A percentile compares a stretch with the other conserved stretches of the same genome.
These are phyloP conservation scores for Caenorhabditis zanzibari DNA, from an alignment of 2,888 invertebrate genomes.

Conservation along the genomic window DNA sequence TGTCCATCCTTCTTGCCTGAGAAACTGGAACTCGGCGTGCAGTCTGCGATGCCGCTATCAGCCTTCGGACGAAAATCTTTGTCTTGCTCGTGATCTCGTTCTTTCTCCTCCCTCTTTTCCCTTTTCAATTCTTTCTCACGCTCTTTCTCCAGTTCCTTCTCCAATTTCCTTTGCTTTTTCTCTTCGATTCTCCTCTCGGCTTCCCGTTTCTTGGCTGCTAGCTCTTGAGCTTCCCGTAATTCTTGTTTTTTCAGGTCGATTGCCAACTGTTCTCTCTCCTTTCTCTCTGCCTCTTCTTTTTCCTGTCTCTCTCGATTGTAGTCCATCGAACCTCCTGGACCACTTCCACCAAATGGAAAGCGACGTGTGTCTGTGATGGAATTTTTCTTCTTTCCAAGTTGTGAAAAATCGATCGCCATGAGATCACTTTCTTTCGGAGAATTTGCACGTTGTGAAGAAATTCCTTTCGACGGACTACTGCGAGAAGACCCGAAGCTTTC, in stretches of 20 bases:
- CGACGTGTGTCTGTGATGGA: constrained; percentile 19
- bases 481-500: constrained; percentile 59
- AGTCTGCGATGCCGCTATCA: constrained; percentile 58
- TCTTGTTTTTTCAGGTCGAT: constrained; percentile 30
- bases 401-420: constrained; percentile 49
- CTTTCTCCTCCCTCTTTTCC: constrained; percentile 7
- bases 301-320: constrained; percentile 28
- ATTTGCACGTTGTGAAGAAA: not conserved
- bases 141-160: constrained; percentile 32
- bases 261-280: constrained; percentile 36
- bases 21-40: constrained; percentile 51
- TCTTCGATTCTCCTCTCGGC: constrained; percentile 28
- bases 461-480: constrained; percentile 50
- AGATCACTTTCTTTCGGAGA: constrained; percentile 36
- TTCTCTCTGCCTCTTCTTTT: constrained; percentile 26
- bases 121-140: constrained; percentile 8
- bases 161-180: constrained; percentile 37
- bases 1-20: constrained; percentile 30
- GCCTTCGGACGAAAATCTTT: constrained; percentile 54
- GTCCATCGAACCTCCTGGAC: constrained; percentile 27
- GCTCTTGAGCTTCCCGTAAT: constrained; percentile 12
- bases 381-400: constrained; percentile 29
- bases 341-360: constrained; percentile 45
- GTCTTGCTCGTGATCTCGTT: constrained; percentile 12
- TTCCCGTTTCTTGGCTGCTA: constrained; percentile 32